Conservation (phyloP, 1,140 invertebrate species). For the Agraylea sexmaculata region DNA sequence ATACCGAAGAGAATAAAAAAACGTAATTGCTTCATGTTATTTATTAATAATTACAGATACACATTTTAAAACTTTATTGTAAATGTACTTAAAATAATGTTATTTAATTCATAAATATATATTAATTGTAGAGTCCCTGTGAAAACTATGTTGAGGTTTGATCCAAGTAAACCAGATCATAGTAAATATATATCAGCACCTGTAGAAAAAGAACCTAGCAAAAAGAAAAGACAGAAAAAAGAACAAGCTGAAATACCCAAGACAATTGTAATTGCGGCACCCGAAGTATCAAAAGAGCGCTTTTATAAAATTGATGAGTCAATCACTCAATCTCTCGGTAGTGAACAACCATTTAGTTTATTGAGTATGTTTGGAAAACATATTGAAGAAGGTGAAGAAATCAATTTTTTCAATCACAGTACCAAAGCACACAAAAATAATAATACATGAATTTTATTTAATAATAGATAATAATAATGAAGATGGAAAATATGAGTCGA, state of each 20-base stretch:
- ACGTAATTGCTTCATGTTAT: constrained; percentile 25
- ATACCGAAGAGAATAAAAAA: constrained; percentile 24
- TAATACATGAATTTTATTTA: constrained; percentile 12
- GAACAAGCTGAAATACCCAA: constrained; percentile 21
- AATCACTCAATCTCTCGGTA: constrained; percentile 40
- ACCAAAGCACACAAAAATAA: too few species aligned
- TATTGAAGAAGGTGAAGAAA: constrained; percentile 25
- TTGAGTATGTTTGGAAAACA: constrained; percentile 40
- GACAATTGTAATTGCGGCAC: constrained; percentile 19
- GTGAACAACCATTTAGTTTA: constrained; percentile 44
- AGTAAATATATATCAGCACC: constrained; percentile 39
- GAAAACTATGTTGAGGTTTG: constrained; percentile 47
- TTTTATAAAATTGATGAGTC: constrained; percentile 51
- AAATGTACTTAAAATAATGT: constrained; percentile 2
- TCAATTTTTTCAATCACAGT: too few species aligned
- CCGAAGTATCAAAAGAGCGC: constrained; percentile 47
- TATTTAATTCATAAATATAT: not conserved
- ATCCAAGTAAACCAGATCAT: constrained; percentile 46
- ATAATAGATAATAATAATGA: constrained; percentile 21
- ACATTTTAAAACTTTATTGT: not conserved
- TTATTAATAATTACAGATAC: constrained; percentile 5
- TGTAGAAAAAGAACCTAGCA: constrained; percentile 19
- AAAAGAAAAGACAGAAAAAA: constrained; percentile 31
- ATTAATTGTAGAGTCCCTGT: constrained; percentile 27
- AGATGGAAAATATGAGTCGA: constrained; percentile 23